Evolutionary conservation across 2,888 invertebrate genomes (phyloP).

Genomic region (Cyclophora albipunctata): DNA sequence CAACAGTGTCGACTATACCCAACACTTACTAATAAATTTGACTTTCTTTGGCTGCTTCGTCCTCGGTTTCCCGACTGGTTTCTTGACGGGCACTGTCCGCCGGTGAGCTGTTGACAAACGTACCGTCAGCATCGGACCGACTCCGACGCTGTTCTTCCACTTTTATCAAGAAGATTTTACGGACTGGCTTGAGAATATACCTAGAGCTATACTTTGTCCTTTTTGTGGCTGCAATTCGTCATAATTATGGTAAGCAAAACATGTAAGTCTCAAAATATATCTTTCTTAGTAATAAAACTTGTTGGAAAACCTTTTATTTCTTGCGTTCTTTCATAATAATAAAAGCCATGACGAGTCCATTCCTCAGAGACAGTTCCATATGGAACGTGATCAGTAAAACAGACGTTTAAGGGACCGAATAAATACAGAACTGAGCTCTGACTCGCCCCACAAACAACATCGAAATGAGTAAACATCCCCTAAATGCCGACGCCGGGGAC

Average conservation of each 20-base stretch:
- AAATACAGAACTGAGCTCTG: conserved; percentile 3
- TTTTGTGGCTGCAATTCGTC: too few species aligned
- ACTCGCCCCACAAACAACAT: conserved; percentile 21
- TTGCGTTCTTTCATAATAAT: too few species aligned
- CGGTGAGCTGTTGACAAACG: conserved; percentile 52
- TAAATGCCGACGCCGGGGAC: conserved; percentile 29
- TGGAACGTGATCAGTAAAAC: not conserved
- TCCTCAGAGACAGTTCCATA: too few species aligned
- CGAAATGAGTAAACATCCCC: conserved; percentile 32
- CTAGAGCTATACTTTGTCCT: too few species aligned
- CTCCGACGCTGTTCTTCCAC: conserved; percentile 19
- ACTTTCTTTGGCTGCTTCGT: conserved; percentile 93
- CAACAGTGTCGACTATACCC: too few species aligned
- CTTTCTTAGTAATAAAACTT: too few species aligned
- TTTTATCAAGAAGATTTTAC: conserved; percentile 28
- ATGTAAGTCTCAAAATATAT: too few species aligned
- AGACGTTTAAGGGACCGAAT: too few species aligned
- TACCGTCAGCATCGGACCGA: conserved; percentile 30
- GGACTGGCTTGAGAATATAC: conserved; percentile 10
- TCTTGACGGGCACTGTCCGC: conserved; percentile 83
- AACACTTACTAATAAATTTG: conserved; percentile 91
- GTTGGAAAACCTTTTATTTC: too few species aligned
- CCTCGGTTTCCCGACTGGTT: conserved; percentile 85
- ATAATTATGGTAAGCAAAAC: too few species aligned
- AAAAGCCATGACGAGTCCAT: too few species aligned